phyloP scores from a whole-genome alignment of 2,888 invertebrate genomes.

The Ganaspis brasiliensis region DNA sequence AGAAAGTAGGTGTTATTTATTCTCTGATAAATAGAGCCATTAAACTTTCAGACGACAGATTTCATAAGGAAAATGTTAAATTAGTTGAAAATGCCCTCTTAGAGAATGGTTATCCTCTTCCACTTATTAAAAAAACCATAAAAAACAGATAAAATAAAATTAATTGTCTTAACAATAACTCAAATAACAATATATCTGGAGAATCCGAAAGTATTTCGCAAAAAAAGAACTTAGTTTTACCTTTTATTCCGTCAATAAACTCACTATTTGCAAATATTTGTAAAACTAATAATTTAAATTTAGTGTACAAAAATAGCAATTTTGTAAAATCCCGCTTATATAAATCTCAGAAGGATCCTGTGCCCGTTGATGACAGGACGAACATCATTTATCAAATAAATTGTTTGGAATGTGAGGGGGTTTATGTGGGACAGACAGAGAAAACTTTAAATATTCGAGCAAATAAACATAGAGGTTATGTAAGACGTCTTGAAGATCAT shows the following conservation, averaged over 20 bases:
- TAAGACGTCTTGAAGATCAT: background rate
- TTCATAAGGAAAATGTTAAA: background rate
- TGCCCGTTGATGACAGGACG: background rate
- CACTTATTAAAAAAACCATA: background rate
- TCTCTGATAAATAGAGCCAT: background rate
- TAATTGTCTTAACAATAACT: too few relatives aligned
- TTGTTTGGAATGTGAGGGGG: background rate
- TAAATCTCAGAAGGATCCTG: background rate
- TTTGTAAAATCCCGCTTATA: constrained; percentile 6
- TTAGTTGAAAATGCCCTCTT: background rate
- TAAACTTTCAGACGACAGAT: background rate
- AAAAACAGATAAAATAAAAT: too few relatives aligned
- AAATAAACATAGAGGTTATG: background rate
- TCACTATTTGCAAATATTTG: background rate
- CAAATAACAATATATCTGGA: too few relatives aligned
- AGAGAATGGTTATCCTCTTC: background rate
- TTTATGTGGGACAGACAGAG: background rate
- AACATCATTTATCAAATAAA: background rate
- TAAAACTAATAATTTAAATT: constrained; percentile 20
- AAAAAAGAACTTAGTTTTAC: background rate
- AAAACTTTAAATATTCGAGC: background rate
- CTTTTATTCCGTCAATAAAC: background rate
- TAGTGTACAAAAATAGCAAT: background rate
- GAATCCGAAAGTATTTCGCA: too few relatives aligned
- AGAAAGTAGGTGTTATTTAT: background rate